Evolutionary conservation across 2,888 invertebrate species (phyloP).

Genomic region (Pinctada fucata): DNA sequence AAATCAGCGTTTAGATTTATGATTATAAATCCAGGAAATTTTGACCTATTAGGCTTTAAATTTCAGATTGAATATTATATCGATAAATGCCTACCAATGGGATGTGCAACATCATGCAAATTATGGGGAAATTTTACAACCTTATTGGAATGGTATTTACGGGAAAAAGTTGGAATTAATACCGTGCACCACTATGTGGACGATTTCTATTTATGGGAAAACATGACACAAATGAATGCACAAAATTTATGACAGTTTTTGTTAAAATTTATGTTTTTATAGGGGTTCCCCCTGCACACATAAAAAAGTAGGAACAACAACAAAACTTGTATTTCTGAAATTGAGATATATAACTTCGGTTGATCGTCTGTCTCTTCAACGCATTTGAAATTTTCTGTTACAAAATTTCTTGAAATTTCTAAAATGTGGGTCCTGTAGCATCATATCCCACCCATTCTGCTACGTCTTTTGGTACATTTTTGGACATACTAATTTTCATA

Average conservation of each 20-base stretch:
- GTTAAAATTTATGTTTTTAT: not conserved
- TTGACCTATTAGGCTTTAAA: constrained; percentile 15
- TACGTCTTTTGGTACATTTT: too few relatives aligned
- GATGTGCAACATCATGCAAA: constrained; percentile 8
- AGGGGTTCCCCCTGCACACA: constrained; percentile 1
- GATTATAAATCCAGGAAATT: constrained; percentile 14
- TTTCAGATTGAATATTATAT: not conserved
- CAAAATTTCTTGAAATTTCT: too few relatives aligned
- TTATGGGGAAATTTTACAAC: constrained; percentile 10
- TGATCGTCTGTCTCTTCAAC: too few relatives aligned
- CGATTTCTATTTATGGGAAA: constrained; percentile 13
- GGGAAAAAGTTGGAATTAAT: not conserved
- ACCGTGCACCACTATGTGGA: not conserved
- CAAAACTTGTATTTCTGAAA: constrained; percentile 1
- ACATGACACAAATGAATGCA: not conserved
- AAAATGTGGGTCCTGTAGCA: too few relatives aligned
- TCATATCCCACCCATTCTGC: too few relatives aligned
- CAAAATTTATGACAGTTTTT: not conserved
- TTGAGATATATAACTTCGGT: constrained; percentile 13
- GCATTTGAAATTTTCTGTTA: too few relatives aligned
- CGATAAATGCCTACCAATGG: constrained; percentile 1
- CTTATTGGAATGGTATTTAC: not conserved
- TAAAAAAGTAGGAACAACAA: constrained; percentile 17
- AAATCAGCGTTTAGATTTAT: constrained; percentile 21
- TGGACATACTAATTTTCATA: too few relatives aligned